A percentile compares a stretch with the other conserved stretches of the same genome.
phyloP scores from a whole-genome alignment of 2,113 vertebrate species.

The Pelusios castaneus region DNA sequence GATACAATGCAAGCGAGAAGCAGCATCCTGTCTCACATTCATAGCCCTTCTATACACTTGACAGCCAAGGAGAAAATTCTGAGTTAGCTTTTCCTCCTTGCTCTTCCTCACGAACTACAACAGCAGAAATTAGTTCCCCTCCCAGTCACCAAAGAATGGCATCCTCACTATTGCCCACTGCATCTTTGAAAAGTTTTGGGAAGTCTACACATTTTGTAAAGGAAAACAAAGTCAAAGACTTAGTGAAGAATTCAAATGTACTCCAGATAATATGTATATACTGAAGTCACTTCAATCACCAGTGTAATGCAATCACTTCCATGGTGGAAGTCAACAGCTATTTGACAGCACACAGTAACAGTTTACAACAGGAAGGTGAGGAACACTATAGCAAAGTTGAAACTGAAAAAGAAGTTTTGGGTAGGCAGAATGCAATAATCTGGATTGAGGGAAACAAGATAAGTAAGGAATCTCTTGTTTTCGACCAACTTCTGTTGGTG shows the following conservation, averaged over 20 bases:
- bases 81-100: slow-evolving; percentile 38
- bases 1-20: slow-evolving; percentile 52
- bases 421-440: not conserved
- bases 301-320: not conserved
- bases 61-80: slow-evolving; percentile 39
- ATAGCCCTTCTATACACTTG: slow-evolving; percentile 35
- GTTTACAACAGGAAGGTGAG: not conserved
- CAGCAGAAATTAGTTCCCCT: slow-evolving; percentile 37
- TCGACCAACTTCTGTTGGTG: not conserved
- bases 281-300: not conserved
- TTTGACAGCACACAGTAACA: not conserved
- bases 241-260: not conserved
- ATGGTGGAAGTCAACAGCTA: fast-evolving
- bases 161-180: not conserved
- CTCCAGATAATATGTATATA: not conserved
- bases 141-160: not conserved
- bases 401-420: too few species aligned
- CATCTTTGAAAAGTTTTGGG: not conserved
- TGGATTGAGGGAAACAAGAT: not conserved
- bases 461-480: not conserved
- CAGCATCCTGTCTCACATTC: slow-evolving; percentile 48
- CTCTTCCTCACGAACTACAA: slow-evolving; percentile 7
- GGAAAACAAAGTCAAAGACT: not conserved
- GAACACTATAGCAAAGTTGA: not conserved
- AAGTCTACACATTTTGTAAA: not conserved